Base-by-base conservation (phyloP, 2,797 vertebrate genomes). In the Mastacembelus armatus region DNA sequence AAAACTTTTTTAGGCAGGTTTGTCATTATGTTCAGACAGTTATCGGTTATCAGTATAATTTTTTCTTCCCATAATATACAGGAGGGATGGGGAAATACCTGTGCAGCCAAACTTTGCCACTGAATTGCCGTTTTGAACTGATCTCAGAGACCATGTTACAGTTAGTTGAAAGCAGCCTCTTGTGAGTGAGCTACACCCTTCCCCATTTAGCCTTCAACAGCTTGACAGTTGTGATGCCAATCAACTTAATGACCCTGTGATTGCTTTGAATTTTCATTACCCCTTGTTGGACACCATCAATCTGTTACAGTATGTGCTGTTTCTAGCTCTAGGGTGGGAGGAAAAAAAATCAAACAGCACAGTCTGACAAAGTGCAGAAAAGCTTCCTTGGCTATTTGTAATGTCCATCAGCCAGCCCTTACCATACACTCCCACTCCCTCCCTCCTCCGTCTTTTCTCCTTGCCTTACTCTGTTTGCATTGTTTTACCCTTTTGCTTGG, bases 251-350 rank as follows among this genome's bases (percentile, higher is more conserved):
- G 92, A 95, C 92, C 91, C 92, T 78, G 90, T 92, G 94, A 95
- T 95, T 92, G 88, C 93, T 95, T 91, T 88, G 93, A 93, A 94
- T 92, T 94, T 91, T 89, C 92, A 89, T 93, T 91, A 91, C 91
- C 88, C 92, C 85, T 54, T 85, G 77, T 87, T 93, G 94, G 95
- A 96, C 95, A 95, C 95, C 93, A 94, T 96, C 95, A 96, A 94
- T 96, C 96, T 96, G 95, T 92, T 95, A 51, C 27, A 71, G 56
- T 64, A 35, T 71, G 61, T 62, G 79, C 93, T 94, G 92, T 88
- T 93, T 93, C 92, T 93, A 91, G 92, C 94, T 95, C 87, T 83
- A 94, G 79, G 74, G 74, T 40, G 29, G 24, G 18, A 6, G 6
- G 7, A 29, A 3, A 94, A 88, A 83, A 94, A 94, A 94, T 67